Conservation (phyloP, 1,140 invertebrate genomes). For the Magallana angulata region DNA sequence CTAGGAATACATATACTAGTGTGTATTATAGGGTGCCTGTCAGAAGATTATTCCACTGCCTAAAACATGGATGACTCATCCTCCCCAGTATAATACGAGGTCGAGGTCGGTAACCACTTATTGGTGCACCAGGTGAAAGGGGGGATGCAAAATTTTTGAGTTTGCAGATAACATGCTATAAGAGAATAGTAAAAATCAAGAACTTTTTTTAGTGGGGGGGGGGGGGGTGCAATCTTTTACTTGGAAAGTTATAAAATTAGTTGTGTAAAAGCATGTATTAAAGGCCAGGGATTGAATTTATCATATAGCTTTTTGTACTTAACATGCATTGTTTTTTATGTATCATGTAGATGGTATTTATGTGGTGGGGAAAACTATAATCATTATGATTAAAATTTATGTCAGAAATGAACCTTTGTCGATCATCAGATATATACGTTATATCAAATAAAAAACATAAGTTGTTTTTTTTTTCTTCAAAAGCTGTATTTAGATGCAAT, state of each 20-base stretch:
- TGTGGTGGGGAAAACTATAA: too few species aligned
- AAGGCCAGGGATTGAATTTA: neutral
- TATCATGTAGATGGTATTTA: too few species aligned
- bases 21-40: constrained; percentile 16
- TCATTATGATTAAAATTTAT: too few species aligned
- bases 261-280: neutral
- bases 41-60: neutral
- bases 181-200: neutral
- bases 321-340: too few species aligned
- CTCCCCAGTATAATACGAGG: neutral
- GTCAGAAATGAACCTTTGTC: too few species aligned
- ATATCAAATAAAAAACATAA: too few species aligned
- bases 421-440: too few species aligned
- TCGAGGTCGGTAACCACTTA: neutral
- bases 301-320: too few species aligned
- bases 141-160: neutral
- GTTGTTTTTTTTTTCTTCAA: too few species aligned
- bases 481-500: too few species aligned
- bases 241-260: neutral
- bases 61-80: constrained; percentile 27
- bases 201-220: neutral
- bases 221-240: neutral
- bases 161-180: neutral
- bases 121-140: neutral
- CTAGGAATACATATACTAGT: neutral